phyloP scores from a whole-genome alignment of 1,140 invertebrate genomes.

The Portunus trituberculatus region DNA sequence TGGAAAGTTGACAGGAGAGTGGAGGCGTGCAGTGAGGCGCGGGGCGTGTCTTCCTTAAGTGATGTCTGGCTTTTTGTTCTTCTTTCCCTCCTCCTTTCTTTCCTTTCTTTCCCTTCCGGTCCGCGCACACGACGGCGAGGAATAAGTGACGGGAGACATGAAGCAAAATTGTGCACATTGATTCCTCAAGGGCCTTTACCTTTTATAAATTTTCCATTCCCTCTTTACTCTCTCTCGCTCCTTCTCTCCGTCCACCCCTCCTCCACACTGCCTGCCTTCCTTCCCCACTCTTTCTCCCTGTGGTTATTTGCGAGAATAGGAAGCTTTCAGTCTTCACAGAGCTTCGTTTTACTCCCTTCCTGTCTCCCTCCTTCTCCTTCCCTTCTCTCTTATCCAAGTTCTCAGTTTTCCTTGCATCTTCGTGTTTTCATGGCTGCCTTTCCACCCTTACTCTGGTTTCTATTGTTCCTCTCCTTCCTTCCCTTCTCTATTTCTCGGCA shows the following conservation, averaged over 20 bases:
- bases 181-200: not conserved
- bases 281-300: not conserved
- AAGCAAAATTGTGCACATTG: not conserved
- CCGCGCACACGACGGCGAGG: not conserved
- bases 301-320: constrained; percentile 2
- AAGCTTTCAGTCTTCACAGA: not conserved
- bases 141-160: not conserved
- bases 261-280: not conserved
- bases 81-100: not conserved
- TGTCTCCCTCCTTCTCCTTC: not conserved
- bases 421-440: not conserved
- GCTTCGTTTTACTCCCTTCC: not conserved
- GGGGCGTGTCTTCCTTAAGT: too few relatives aligned
- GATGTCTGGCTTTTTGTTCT: not conserved
- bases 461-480: not conserved
- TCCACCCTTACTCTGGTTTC: not conserved
- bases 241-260: not conserved
- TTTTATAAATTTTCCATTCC: not conserved
- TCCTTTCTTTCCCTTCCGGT: not conserved
- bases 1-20: not conserved
- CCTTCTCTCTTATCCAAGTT: not conserved
- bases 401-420: not conserved
- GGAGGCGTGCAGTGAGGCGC: not conserved
- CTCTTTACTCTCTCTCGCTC: not conserved
- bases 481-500: not conserved